Conservation (phyloP, 2,888 invertebrate species). For the Eueremaeus valkanovi region DNA sequence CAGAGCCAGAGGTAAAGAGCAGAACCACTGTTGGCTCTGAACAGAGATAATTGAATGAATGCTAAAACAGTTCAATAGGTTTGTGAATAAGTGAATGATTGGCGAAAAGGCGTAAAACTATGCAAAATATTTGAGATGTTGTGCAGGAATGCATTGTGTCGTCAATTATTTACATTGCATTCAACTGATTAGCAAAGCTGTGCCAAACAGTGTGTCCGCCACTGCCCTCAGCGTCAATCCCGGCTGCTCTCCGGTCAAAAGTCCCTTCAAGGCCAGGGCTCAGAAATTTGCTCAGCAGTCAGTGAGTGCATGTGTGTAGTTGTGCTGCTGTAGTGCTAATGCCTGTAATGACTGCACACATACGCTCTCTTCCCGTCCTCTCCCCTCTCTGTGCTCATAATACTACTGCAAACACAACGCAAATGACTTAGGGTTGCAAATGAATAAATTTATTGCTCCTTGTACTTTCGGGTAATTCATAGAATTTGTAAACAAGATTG, state of each 20-base stretch:
- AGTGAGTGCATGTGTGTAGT: too few species aligned
- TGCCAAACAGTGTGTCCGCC: neutral
- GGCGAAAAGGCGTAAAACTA: neutral
- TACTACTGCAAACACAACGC: neutral
- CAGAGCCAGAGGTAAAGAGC: neutral
- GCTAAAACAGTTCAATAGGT: neutral
- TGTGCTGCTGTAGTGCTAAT: neutral
- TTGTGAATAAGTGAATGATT: neutral
- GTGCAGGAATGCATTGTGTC: neutral
- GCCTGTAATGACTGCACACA: slow-evolving; percentile 1
- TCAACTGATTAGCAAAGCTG: neutral
- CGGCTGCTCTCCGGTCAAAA: slow-evolving; percentile 35
- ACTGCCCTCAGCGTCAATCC: neutral
- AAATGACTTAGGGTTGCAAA: too few species aligned
- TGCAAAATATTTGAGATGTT: neutral
- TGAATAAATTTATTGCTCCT: too few species aligned
- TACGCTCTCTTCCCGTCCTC: neutral
- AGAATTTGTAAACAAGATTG: too few species aligned
- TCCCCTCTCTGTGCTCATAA: neutral
- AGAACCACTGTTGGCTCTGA: neutral
- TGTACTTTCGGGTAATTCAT: too few species aligned
- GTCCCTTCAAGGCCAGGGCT: slow-evolving; percentile 27
- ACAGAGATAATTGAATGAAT: neutral
- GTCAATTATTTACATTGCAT: neutral
- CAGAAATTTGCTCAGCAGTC: neutral